Percentiles rank a stretch among this genome's conserved stretches.
Conservation (phyloP, 2,888 invertebrate species). For the Macrosiphum euphorbiae region DNA sequence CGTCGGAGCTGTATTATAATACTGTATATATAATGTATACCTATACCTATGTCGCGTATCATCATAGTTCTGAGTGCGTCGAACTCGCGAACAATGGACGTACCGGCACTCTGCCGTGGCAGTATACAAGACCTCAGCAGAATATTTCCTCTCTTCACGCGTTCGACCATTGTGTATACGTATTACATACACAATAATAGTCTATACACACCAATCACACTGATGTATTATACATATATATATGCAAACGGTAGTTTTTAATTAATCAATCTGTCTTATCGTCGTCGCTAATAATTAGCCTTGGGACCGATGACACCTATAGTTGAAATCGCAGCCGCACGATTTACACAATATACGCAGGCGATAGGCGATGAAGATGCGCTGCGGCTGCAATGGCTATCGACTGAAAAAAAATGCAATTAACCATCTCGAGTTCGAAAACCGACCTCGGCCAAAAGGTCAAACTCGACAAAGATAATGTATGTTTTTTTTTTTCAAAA, state of each 20-base stretch:
- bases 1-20: constrained; percentile 12
- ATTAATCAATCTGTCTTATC: constrained; percentile 50
- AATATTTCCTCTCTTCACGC: not conserved
- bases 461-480: constrained; percentile 12
- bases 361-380: not conserved
- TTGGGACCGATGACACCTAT: constrained; percentile 45
- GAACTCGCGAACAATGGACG: constrained; percentile 60
- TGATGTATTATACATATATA: not conserved
- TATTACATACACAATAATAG: not conserved
- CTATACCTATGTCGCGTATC: not conserved
- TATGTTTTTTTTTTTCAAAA: not conserved
- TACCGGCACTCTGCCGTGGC: constrained; percentile 22
- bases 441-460: constrained; percentile 48
- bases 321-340: not conserved
- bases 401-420: constrained; percentile 32
- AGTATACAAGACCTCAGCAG: not conserved
- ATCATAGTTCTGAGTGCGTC: constrained; percentile 58
- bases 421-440: constrained; percentile 34
- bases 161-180: constrained; percentile 24
- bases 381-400: not conserved
- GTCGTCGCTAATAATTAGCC: constrained; percentile 47
- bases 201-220: not conserved
- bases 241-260: constrained; percentile 56
- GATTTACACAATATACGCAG: not conserved
- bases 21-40: not conserved